Evolutionary conservation across 2,797 vertebrate species (phyloP).

Genomic region (Vultur gryphus): DNA sequence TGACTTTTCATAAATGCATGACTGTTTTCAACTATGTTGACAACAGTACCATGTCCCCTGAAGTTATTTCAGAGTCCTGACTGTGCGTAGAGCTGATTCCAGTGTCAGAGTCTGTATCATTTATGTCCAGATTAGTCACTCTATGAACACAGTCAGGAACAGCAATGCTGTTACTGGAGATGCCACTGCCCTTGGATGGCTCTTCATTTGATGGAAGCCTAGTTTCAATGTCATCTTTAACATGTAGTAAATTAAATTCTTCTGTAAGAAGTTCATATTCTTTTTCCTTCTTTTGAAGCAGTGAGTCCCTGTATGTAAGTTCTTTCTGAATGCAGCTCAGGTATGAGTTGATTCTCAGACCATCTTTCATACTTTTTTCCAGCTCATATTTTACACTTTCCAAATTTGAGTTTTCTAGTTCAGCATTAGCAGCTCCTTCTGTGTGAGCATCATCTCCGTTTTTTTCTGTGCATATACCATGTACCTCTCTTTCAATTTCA

Average conservation of each 20-base stretch:
- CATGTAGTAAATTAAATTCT: slow-evolving; percentile 80
- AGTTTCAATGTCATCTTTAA: slow-evolving; percentile 65
- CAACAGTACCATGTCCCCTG: slow-evolving; percentile 73
- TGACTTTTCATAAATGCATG: fast-evolving
- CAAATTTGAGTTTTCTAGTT: slow-evolving; percentile 67
- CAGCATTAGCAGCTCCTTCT: slow-evolving; percentile 27
- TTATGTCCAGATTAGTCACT: slow-evolving; percentile 77
- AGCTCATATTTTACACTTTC: slow-evolving; percentile 80
- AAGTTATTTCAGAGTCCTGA: slow-evolving; percentile 89
- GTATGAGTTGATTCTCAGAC: slow-evolving; percentile 83
- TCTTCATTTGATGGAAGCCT: slow-evolving; percentile 55
- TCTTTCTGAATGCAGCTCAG: slow-evolving; percentile 84
- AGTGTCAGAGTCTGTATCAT: slow-evolving; percentile 96
- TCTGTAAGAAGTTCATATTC: slow-evolving; percentile 87
- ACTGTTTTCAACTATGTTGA: slow-evolving; percentile 58
- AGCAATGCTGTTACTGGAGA: neutral
- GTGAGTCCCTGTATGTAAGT: slow-evolving; percentile 78
- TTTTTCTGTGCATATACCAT: slow-evolving; percentile 28
- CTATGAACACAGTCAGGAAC: slow-evolving; percentile 71
- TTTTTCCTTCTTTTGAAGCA: slow-evolving; percentile 82
- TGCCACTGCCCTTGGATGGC: slow-evolving; percentile 53
- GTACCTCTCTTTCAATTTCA: slow-evolving; percentile 87
- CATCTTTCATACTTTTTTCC: slow-evolving; percentile 81
- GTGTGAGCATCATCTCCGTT: neutral
- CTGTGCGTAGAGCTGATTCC: slow-evolving; percentile 98